Base-by-base conservation (phyloP, 2,113 vertebrate species). In the Entomyzon cyanotis region DNA sequence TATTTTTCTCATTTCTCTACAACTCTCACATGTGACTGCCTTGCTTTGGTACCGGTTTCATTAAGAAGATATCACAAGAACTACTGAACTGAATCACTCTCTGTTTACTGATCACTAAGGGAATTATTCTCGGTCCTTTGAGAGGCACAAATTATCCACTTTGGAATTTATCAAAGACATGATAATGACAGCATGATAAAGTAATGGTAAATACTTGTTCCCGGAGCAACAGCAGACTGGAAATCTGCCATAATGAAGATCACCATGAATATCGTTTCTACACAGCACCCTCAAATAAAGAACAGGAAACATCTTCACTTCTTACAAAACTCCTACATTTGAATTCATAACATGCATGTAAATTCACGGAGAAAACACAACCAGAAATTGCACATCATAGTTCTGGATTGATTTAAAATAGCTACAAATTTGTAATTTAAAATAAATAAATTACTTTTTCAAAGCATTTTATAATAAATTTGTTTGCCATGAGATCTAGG, bases 141-240 rank as follows among this genome's bases (percentile, higher is more conserved):
- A 90, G 86, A 92, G 68, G 39, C 75, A 92, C 35, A 90, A 65
- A 94, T 88, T 65, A 83, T 39, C 78, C 63, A 85, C 78, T 79
- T 30, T 2, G 25, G 35, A 84, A 91, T 93, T 70, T 58, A 95
- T 89, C 77, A 91, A 87, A 80, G 84, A 67, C 39, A 55, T 39
- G 20, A 42, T 78, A 87, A 94, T 39, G 62, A 84, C 7, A 71
- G 69, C 42, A 75, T 71, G 30, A 70, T 70, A 95, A 84, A 93
- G 63, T 52, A 89, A 78, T n/a, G 17, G 87, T 46, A 93, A 91
- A 91, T 70, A 77, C 33, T 53, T 80, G 15, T 58, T 68, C 71
- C 62, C 59, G 46, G 16, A 88, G 68, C 50, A 90, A 73, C 30
- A 83, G 68, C 20, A 83, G 52, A 50, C 68, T 68, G 56, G 39